Conservation (phyloP, 2,888 invertebrate species). For the Eilema depressum region DNA sequence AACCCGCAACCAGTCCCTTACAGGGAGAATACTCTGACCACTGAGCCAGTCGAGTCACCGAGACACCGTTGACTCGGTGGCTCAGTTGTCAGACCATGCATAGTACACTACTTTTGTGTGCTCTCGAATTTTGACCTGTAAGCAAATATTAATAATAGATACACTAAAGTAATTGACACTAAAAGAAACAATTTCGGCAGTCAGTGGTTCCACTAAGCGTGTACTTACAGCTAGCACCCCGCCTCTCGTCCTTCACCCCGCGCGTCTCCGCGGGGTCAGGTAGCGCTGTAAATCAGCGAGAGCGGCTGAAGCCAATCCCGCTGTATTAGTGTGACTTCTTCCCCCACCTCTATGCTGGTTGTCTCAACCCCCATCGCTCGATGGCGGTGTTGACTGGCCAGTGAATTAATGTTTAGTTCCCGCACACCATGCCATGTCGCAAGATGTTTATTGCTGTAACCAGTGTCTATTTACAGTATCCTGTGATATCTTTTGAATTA, state of each 20-base stretch:
- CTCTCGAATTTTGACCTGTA: too few relatives aligned
- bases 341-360: conserved; percentile 23
- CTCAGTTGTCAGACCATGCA: too few relatives aligned
- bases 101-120: too few relatives aligned
- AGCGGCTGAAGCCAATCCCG: conserved; percentile 60
- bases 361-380: conserved; percentile 16
- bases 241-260: neutral
- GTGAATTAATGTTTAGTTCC: conserved; percentile 52
- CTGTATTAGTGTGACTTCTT: conserved; percentile 55
- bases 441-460: conserved; percentile 23
- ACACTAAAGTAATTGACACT: neutral
- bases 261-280: conserved; percentile 32
- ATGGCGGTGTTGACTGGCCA: conserved; percentile 53
- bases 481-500: too few relatives aligned
- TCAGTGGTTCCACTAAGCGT: neutral
- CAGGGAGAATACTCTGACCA: too few relatives aligned
- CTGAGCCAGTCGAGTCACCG: too few relatives aligned
- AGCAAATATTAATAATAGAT: neutral
- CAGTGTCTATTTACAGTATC: too few relatives aligned
- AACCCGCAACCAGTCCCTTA: too few relatives aligned
- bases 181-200: neutral
- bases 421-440: conserved; percentile 33
- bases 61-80: too few relatives aligned
- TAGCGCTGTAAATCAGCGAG: conserved; percentile 59
- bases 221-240: neutral